These are phyloP conservation scores for Ochlodes sylvanus DNA, from an alignment of 2,888 invertebrate genomes.

Conservation along the genomic window DNA sequence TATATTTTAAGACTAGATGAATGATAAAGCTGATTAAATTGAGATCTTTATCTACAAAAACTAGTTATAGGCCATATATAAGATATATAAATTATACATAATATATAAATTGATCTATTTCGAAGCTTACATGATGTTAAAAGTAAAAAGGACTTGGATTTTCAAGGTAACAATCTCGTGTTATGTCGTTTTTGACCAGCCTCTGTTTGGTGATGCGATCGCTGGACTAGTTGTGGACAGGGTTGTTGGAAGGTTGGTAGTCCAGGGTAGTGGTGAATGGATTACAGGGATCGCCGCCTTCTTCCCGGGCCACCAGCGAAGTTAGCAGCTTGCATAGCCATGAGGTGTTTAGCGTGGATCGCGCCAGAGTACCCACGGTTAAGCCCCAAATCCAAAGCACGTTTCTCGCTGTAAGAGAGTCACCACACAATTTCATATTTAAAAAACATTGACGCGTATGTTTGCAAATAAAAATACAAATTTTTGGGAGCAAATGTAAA, in stretches of 20 bases:
- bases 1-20: slow-evolving; percentile 35
- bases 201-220: neutral
- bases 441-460: too few relatives aligned
- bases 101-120: slow-evolving; percentile 30
- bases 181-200: slow-evolving; percentile 26
- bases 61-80: slow-evolving; percentile 32
- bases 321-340: slow-evolving; percentile 95
- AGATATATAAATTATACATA: too few relatives aligned
- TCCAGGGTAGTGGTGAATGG: slow-evolving; percentile 14
- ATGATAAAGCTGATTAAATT: slow-evolving; percentile 33
- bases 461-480: neutral
- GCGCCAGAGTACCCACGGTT: slow-evolving; percentile 95
- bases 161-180: slow-evolving; percentile 10
- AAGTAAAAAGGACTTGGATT: slow-evolving; percentile 27
- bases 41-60: slow-evolving; percentile 35
- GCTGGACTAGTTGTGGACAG: slow-evolving; percentile 30
- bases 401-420: slow-evolving; percentile 88
- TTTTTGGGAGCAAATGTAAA: neutral
- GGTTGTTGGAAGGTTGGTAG: slow-evolving; percentile 5
- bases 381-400: slow-evolving; percentile 94
- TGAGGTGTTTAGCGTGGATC: slow-evolving; percentile 95
- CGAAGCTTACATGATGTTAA: slow-evolving; percentile 27
- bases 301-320: slow-evolving; percentile 95
- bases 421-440: too few relatives aligned
- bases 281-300: slow-evolving; percentile 86